Evolutionary conservation across 2,797 vertebrate species (phyloP).

Genomic region (Macropus fuliginosus): DNA sequence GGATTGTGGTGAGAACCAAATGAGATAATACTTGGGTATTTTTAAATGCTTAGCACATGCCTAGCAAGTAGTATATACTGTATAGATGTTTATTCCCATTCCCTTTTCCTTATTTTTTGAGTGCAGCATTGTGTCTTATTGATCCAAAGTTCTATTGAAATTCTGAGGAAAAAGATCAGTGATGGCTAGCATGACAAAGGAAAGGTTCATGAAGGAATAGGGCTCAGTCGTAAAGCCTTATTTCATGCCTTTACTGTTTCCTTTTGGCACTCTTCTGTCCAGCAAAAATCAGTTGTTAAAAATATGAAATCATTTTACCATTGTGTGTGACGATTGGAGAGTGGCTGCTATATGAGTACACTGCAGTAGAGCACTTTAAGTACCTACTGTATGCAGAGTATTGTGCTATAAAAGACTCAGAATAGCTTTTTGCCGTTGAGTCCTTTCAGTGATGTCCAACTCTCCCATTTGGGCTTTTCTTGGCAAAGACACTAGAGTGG

Average conservation of each 20-base stretch:
- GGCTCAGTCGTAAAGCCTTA: not conserved
- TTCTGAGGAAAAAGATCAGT: not conserved
- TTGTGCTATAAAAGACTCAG: not conserved
- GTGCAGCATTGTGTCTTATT: not conserved
- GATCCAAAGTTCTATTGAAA: not conserved
- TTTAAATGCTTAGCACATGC: not conserved
- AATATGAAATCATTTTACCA: not conserved
- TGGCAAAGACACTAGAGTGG: no score
- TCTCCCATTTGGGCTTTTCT: no score
- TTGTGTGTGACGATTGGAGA: not conserved
- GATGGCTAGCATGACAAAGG: not conserved
- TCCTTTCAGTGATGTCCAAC: no score
- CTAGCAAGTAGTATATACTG: not conserved
- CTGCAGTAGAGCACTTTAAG: not conserved
- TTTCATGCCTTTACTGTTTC: not conserved
- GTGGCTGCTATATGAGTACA: not conserved
- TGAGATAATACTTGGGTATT: not conserved
- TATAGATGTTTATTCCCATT: not conserved
- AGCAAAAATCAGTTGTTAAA: not conserved
- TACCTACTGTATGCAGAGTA: not conserved
- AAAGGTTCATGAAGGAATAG: not conserved
- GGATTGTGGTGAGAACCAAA: not conserved
- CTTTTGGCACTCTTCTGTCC: not conserved
- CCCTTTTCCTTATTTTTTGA: not conserved
- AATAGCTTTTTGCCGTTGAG: not conserved